Conservation (phyloP, 2,888 invertebrate species). For the Torymus aiolomorphi region DNA sequence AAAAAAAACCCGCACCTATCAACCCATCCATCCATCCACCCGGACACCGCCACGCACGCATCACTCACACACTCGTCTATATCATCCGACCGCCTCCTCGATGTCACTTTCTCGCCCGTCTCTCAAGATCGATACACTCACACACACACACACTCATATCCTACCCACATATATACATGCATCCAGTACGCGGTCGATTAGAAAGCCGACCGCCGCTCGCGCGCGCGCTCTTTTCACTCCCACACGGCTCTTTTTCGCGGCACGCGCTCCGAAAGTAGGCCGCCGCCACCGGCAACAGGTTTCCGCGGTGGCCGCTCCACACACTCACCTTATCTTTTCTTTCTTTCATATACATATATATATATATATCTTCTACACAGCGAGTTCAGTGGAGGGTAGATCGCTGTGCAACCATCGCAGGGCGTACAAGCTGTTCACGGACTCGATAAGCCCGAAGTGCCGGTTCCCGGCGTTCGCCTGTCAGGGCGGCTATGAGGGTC, state of each 20-base stretch:
- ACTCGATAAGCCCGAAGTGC: slow-evolving; percentile 93
- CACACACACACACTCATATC: no score
- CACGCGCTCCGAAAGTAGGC: slow-evolving; percentile 65
- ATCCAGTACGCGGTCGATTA: slow-evolving; percentile 64
- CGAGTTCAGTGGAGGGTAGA: slow-evolving; percentile 89
- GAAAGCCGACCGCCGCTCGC: slow-evolving; percentile 64
- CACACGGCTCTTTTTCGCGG: slow-evolving; percentile 31
- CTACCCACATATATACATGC: slow-evolving; percentile 55
- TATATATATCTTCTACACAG: slow-evolving; percentile 68
- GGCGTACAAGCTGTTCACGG: slow-evolving; percentile 95
- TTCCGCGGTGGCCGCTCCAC: no score
- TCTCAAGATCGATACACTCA: slow-evolving; percentile 47
- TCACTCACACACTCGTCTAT: no score
- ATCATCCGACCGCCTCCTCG: neutral
- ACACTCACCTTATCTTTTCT: neutral
- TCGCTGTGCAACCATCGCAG: slow-evolving; percentile 94
- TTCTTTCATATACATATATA: neutral
- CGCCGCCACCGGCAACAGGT: slow-evolving; percentile 46
- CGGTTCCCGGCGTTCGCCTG: slow-evolving; percentile 95
- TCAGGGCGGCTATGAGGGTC: slow-evolving; percentile 86
- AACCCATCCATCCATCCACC: no score
- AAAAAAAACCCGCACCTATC: no score
- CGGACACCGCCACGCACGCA: no score
- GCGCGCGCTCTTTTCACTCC: slow-evolving; percentile 62
- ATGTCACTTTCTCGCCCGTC: slow-evolving; percentile 49